Base-by-base conservation (phyloP, 2,888 invertebrate genomes). In the Melanophora roralis region DNA sequence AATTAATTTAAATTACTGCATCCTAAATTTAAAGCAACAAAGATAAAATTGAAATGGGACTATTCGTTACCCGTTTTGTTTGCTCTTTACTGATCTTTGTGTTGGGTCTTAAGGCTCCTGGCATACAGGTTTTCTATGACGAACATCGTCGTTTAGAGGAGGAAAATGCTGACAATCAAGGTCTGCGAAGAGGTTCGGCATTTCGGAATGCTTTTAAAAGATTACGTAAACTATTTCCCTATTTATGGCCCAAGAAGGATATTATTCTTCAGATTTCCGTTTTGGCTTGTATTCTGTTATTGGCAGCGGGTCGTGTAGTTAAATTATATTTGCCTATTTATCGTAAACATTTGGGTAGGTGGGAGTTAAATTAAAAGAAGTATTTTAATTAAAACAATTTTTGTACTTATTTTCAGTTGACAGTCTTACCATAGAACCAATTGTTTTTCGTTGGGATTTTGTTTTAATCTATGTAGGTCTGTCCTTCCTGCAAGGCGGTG, bases 401-500 rank as follows among this genome's bases (percentile, higher is more conserved):
- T 49, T 11, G 0, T 12, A 67, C 14, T 19, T 36, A 16, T 11
- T 21, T 51, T 7, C 0, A 97, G 97, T 97, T 83, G 94, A 97
- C 91, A 96, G 95, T 86, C 91, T 97, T 89, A 92, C 94, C 14
- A 88, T 90, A 71, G 87, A 88, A 43, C 91, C 92, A 3, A 86
- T 93, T 14, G 77, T 84, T 21, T 98, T 96, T 89, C 93, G 97
- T 83, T 99, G 97, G 97, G 97, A 98, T 87, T 93, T 94, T 84
- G 94, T 99, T 71, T 89, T 97, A 16, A 93, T 96, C 71, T 98
- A 97, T 88, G 96, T 97, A 23, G 91, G 90, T 1, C 93, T 99
- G 84, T 97, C 98, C 90, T 98, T 98, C 89, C 91, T 99, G 8
- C 98, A 98, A 92, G 99, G 99, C 1, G 97, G 98, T 9, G 98